Evolutionary conservation across 2,888 invertebrate genomes (phyloP).

Genomic region (Muschampia plurimacula): DNA sequence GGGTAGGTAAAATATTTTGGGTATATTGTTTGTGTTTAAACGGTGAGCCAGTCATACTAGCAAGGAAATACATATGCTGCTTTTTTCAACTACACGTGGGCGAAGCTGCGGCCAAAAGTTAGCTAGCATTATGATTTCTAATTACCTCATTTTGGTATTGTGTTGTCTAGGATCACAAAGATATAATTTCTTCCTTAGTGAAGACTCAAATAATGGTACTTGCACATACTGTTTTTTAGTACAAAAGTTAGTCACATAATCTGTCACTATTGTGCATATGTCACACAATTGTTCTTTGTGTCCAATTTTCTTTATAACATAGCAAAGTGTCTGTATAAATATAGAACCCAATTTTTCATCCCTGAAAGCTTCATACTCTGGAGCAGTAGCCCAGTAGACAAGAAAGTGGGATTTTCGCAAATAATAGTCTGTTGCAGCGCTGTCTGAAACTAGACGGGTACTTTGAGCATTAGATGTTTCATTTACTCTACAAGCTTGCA

Average conservation of each 20-base stretch:
- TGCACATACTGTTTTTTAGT: constrained; percentile 56
- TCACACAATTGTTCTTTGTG: constrained; percentile 65
- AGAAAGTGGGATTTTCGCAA: constrained; percentile 70
- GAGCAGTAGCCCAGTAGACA: constrained; percentile 77
- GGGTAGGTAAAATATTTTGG: too few species aligned
- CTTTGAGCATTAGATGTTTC: constrained; percentile 49
- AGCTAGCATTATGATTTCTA: neutral
- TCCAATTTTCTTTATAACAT: constrained; percentile 55
- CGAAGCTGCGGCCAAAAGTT: too few species aligned
- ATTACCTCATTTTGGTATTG: neutral
- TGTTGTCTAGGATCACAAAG: constrained; percentile 49
- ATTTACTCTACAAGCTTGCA: constrained; percentile 78
- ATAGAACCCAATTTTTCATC: constrained; percentile 66
- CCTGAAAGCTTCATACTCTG: constrained; percentile 74
- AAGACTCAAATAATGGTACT: constrained; percentile 69
- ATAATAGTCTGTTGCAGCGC: constrained; percentile 53
- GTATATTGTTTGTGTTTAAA: too few species aligned
- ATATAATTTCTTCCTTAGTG: constrained; percentile 71
- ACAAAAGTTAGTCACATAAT: constrained; percentile 60
- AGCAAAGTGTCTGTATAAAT: constrained; percentile 73
- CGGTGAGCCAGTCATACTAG: too few species aligned
- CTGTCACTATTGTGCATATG: constrained; percentile 71
- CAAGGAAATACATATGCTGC: too few species aligned
- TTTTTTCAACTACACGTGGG: too few species aligned
- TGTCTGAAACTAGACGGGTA: constrained; percentile 62